Base-by-base conservation (phyloP, 2,797 vertebrate species). In the Aulostomus chinensis region DNA sequence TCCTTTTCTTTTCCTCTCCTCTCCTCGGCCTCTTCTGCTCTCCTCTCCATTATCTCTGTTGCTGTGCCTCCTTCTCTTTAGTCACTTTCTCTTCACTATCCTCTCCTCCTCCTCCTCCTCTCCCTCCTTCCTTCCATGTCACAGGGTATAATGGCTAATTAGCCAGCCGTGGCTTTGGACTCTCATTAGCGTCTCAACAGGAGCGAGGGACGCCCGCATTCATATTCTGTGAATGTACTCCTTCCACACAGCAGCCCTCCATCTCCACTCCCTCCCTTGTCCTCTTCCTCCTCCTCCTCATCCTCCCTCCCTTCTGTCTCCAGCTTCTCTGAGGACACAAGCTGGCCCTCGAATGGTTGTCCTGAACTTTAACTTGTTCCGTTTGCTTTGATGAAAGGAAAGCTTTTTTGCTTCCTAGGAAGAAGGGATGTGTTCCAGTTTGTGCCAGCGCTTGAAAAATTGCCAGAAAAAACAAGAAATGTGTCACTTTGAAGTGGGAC, bases 111-210 rank as follows among this genome's bases (percentile, higher is more conserved):
- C 11, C 20, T 12, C 20, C 35, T 30, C 3, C 38, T 22, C 30
- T 15, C 13, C 30, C 16, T 65, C 43, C 60, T 57, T 36, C 61
- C 69, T 45, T 60, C 42, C 57, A 58, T 84, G 83, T 84, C 83
- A 81, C 68, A 68, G 77, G 68, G 81, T 80, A 83, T 85, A 81
- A 81, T 67, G 75, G 73, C 70, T 90, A 89, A 90, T 89, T 88
- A 89, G 80, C 71, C 62, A 58, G 64, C 52, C 49, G 80, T 86
- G 72, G 60, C 81, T 80, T 72, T 80, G 77, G 66, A 72, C 72
- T 73, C 78, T 87, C 80, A 83, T 85, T 89, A 84, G 76, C 38
- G 58, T 77, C 80, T 80, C 61, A 77, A 68, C 74, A 37, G 58
- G 56, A 71, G 46, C n/a, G 10, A 73, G 50, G 62, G 48, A 79